Conservation (phyloP, 2,797 vertebrate species). For the Anguilla pacifica region DNA sequence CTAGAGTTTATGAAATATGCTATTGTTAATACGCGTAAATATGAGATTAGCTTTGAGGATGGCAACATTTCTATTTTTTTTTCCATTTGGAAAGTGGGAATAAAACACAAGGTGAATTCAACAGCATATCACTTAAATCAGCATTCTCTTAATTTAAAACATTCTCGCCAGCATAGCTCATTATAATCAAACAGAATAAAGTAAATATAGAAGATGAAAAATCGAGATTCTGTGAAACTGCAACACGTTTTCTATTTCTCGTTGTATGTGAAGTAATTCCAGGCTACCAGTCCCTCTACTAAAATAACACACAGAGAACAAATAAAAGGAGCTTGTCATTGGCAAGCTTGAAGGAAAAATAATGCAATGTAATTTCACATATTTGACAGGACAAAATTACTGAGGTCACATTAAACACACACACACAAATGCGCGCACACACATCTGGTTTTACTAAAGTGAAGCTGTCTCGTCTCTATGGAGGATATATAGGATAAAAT, state of each 20-base stretch:
- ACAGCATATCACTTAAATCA: neutral
- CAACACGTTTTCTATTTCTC: conserved; percentile 13
- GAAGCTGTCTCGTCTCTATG: neutral
- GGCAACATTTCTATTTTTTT: neutral
- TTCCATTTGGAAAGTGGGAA: neutral
- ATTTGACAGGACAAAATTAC: conserved; percentile 39
- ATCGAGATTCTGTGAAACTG: conserved; percentile 1
- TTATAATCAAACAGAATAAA: conserved; percentile 15
- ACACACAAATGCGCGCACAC: conserved; percentile 21
- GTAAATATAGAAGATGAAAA: conserved; percentile 3
- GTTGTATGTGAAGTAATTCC: conserved; percentile 22
- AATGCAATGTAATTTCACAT: conserved; percentile 33
- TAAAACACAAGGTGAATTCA: neutral
- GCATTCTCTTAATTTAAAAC: neutral
- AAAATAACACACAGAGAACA: conserved; percentile 34
- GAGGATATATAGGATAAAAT: conserved; percentile 20
- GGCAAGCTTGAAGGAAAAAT: conserved; percentile 39
- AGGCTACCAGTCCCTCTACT: conserved; percentile 25
- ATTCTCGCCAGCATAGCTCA: neutral
- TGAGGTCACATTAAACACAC: conserved; percentile 31
- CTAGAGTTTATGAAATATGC: conserved; percentile 25
- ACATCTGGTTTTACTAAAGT: conserved; percentile 29
- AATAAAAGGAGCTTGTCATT: conserved; percentile 34
- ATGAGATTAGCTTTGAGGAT: neutral
- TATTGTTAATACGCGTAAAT: conserved; percentile 9